Evolutionary conservation across 1,140 invertebrate species (phyloP).

Genomic region (Spodoptera frugiperda): DNA sequence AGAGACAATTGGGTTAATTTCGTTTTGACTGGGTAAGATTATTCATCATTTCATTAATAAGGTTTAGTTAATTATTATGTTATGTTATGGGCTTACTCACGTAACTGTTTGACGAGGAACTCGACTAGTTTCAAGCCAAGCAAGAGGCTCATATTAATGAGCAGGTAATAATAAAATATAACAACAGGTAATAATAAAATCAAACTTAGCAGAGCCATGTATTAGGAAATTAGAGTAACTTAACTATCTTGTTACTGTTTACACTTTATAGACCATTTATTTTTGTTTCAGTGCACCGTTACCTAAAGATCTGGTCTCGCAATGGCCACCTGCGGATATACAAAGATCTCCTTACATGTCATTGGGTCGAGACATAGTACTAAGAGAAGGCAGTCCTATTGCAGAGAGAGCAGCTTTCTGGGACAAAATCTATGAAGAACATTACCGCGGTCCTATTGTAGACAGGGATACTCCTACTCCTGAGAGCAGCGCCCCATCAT

Average conservation of each 20-base stretch:
- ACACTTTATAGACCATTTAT: too few species aligned
- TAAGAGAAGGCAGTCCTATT: constrained; percentile 47
- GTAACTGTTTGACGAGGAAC: too few species aligned
- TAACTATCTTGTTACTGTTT: too few species aligned
- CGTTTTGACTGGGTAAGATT: constrained; percentile 55
- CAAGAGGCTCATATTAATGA: too few species aligned
- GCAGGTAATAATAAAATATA: too few species aligned
- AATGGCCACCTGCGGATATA: constrained; percentile 56
- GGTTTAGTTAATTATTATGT: too few species aligned
- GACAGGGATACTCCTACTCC: not conserved
- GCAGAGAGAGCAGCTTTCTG: constrained; percentile 56
- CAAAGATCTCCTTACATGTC: constrained; percentile 61
- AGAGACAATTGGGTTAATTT: constrained; percentile 55
- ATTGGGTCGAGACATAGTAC: constrained; percentile 49
- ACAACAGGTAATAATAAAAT: too few species aligned
- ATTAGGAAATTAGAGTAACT: too few species aligned
- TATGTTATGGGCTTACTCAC: too few species aligned
- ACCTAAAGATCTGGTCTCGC: constrained; percentile 51
- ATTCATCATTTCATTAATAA: too few species aligned
- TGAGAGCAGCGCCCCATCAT: not conserved
- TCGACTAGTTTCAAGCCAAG: too few species aligned
- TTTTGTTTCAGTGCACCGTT: constrained; percentile 58
- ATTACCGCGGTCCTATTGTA: constrained; percentile 49
- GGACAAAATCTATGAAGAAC: constrained; percentile 59
- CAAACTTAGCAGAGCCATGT: too few species aligned